Base-by-base conservation (phyloP, 2,797 vertebrate species). In the Tokudaia tokunoshimensis region DNA sequence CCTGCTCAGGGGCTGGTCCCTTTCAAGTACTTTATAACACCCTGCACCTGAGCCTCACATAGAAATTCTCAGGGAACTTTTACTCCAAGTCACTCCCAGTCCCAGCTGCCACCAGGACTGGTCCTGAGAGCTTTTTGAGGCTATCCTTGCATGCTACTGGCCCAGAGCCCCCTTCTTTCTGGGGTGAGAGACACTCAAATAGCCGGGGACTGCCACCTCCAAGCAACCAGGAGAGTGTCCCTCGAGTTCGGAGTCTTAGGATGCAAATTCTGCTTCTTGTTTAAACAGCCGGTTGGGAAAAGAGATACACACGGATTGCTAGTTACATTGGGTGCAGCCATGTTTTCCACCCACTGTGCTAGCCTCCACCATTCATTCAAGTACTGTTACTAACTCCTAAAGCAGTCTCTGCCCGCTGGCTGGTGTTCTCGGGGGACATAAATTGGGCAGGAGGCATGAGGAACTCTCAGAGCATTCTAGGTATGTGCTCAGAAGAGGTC, bases 251-350 rank as follows among this genome's bases (percentile, higher is more conserved):
- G n/a, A 75, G 37, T 82, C 47, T 50, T 79, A n/a, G 6, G 6
- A 57, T 82, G 20, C 83, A 91, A 57, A 31, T 31, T 79, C 57
- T 92, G 7, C 63, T 83, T 24, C 47, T 59, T 91, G 17, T 91
- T 78, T 44, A 44, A 95, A 72, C 37, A 7, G 31, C 55, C 8
- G 14, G 3, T 88, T 31, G 37, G 31, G 34, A 50, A 67, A 89
- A 80, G 44, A 95, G 75, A 84, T 67, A 41, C n/a, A n/a, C 79
- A 52, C 15, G 41, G 67, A 67, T 57, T 14, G 78, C 70, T 67
- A 2, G 7, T 31, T 29, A 1, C 8, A 19, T n/a, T 29, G 22
- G 70, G n/a, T 0, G 4, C 29, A 11, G n/a, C 8, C 19, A 11
- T 70, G 31, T 76, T 41, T 34, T 15, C 13, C 65, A 55, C 67